Evolutionary conservation across 1,140 invertebrate genomes (phyloP), one percentile per base, ranked within the genome.

Genomic region (Samia ricini): DNA sequence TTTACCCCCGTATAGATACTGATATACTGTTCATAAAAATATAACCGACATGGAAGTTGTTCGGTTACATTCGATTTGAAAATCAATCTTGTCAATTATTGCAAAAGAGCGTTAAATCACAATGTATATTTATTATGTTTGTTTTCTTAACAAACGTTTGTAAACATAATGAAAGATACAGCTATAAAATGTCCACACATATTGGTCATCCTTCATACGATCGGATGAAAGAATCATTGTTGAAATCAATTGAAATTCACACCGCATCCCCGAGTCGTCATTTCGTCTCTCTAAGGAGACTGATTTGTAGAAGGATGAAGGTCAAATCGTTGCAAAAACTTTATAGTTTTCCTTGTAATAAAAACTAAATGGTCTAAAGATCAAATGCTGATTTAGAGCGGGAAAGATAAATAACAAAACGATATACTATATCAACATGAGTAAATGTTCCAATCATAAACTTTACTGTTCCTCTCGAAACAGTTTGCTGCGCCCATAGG

Each of bases 201-300:
- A 42, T 15, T 10, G 12, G 33, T 42, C 33, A 42, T 15, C 33
- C 10, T 15, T 42, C n/a, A 42, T 42, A 42, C 10, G n/a, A 10
- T 42, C 12, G 33, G 33, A 42, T 42, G 33, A 48, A 60, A 56
- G 52, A 54, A 33, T 26, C 59, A 66, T 59, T 59, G 56, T 61
- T 63, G 42, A 26, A 21, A 26, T 29, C 49, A 60, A 65, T 60
- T 60, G 52, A 49, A 23, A 65, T 60, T 65, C 63, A 52, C 24
- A 22, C n/a, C 50, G 29, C 24, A 10, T 56, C 12, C 21, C 2
- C 52, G 10, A 12, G 15, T 12, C 19, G 52, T 55, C 24, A 55
- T 55, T 55, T 24, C 52, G 33, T 42, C 33, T 55, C 21, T 24
- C 22, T 24, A 55, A 55, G 52, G 52, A 55, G 22, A 22, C 21